phyloP scores from a whole-genome alignment of 2,113 vertebrate species.

The Eclectus roratus region DNA sequence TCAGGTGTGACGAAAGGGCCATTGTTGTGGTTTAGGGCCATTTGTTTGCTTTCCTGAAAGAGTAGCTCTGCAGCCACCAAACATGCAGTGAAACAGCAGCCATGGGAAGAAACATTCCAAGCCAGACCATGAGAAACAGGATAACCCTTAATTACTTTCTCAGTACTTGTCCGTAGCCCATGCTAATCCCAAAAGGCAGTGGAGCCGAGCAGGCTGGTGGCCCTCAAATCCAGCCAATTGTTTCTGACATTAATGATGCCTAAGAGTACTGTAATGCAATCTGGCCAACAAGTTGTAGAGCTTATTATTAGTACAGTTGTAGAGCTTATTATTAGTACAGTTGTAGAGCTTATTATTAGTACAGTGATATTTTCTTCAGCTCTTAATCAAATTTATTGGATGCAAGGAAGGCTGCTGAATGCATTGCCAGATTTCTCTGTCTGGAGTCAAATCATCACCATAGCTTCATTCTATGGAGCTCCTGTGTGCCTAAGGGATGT shows the following conservation, averaged over 20 bases:
- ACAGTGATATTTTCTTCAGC: background rate
- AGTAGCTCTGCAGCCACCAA: background rate
- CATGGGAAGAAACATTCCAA: background rate
- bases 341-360: background rate
- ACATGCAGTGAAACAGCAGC: rapidly evolving
- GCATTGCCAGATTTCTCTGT: background rate
- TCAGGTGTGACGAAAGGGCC: background rate
- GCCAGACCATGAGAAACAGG: background rate
- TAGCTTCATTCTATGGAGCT: background rate
- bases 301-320: background rate
- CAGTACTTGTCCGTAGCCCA: rapidly evolving
- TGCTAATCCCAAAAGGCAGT: background rate
- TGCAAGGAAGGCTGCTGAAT: background rate
- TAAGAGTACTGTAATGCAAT: background rate
- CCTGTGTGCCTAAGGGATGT: background rate
- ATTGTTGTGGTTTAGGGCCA: background rate
- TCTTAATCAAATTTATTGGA: background rate
- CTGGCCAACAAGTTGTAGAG: background rate
- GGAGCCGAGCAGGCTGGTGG: background rate
- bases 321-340: background rate
- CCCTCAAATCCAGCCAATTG: background rate
- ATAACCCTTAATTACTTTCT: background rate
- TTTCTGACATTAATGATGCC: background rate
- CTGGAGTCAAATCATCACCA: background rate
- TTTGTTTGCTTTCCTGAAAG: background rate